Base-by-base conservation (phyloP, 2,888 invertebrate species). In the Sphecodes monilicornis region DNA sequence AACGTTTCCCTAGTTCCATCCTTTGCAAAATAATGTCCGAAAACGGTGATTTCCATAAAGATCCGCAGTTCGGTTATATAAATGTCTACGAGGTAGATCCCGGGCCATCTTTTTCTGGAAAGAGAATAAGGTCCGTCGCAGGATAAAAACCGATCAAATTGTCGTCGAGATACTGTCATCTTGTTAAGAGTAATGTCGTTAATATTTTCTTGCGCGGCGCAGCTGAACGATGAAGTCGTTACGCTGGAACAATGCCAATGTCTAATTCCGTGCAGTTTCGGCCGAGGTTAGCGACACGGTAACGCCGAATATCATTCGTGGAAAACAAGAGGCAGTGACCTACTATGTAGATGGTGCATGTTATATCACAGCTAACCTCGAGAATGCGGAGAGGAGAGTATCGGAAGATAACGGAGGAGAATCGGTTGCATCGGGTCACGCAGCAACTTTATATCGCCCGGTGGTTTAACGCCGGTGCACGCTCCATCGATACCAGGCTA, bases 151-250 rank as follows among this genome's bases (percentile, higher is more conserved):
- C 78, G 85, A 88, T 90, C 84, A 84, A 87, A 90, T 89, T 77
- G 89, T 84, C 84, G 83, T 74, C 70, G 81, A 84, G 85, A 81
- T 87, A 82, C 85, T 71, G 83, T 70, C 79, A 76, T 75, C 88
- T 90, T 82, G 90, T 90, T 90, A 90, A 86, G 89, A 89, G 88
- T 88, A 89, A 90, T 88, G 90, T 77, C 84, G 85, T 89, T 84
- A 89, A 90, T 90, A 89, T 89, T 90, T 90, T 90, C 89, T 89
- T 86, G 88, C 85, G 78, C 83, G 78, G 79, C 78, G 60, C 69
- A 72, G 81, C 69, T 83, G 84, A 83, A 84, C 82, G 86, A 90
- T 89, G 90, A 90, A 90, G 88, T 90, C 90, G 90, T 90, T 90
- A 90, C 78, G 89, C 81, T 90, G 90, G 90, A 86, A 79, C 86